These are phyloP conservation scores for Beroe ovata DNA, from an alignment of 37 sponge, comb jelly and placozoan species.

Conservation along the genomic window DNA sequence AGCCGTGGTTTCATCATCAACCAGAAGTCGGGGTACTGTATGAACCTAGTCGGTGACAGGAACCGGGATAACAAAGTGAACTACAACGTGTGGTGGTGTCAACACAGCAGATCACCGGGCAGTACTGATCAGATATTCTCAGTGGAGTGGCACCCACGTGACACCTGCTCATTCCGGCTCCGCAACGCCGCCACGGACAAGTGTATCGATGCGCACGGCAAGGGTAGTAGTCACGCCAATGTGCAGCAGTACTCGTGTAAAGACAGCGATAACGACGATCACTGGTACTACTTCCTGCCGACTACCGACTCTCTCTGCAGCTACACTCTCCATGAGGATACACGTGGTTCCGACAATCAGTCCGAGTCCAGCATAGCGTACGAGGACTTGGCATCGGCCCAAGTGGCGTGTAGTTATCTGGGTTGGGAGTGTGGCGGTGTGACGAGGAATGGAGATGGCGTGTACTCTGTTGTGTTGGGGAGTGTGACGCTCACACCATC, in stretches of 20 bases:
- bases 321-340: not conserved
- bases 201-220: slow-evolving; percentile 43
- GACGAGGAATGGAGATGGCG: not conserved
- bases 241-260: slow-evolving; percentile 3
- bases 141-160: not conserved
- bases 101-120: not conserved
- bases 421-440: not conserved
- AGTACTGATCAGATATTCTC: slow-evolving; percentile 14
- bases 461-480: not conserved
- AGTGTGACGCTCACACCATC: not conserved
- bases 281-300: slow-evolving; percentile 67
- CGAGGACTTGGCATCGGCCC: not conserved
- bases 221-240: not conserved
- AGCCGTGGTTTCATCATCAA: slow-evolving; percentile 14
- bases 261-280: not conserved
- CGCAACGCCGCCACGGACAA: slow-evolving; percentile 6
- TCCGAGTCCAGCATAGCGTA: too few species aligned
- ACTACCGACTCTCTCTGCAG: not conserved
- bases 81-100: slow-evolving; percentile 22
- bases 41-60: not conserved
- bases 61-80: not conserved
- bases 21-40: not conserved
- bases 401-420: not conserved
- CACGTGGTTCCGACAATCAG: too few species aligned
- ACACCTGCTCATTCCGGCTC: slow-evolving; percentile 41